phyloP scores from a whole-genome alignment of 2,797 vertebrate species.

The Tiaroga cobitis region DNA sequence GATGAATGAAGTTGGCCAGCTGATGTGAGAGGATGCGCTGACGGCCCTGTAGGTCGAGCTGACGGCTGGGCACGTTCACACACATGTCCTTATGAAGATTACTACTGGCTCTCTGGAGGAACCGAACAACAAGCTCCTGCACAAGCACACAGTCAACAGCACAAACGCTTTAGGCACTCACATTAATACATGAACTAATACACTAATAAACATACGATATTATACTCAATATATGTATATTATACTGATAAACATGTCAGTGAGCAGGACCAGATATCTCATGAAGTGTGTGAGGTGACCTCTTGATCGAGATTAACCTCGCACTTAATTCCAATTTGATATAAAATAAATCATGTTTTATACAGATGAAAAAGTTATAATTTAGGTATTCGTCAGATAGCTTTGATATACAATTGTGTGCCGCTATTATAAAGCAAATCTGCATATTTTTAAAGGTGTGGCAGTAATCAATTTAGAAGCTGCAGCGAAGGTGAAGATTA shows the following conservation, averaged over 20 bases:
- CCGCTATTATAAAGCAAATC: not conserved
- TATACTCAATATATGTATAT: not conserved
- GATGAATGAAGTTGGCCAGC: slow-evolving; percentile 87
- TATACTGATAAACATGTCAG: not conserved
- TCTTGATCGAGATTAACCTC: not conserved
- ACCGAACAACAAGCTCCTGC: slow-evolving; percentile 92
- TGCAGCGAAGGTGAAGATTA: too few relatives aligned
- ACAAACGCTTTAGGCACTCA: not conserved
- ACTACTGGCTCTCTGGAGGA: slow-evolving; percentile 88
- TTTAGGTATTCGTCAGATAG: not conserved
- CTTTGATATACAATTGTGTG: not conserved
- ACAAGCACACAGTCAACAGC: slow-evolving; percentile 1
- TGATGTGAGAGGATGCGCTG: slow-evolving; percentile 88
- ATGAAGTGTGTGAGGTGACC: not conserved
- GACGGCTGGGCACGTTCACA: slow-evolving; percentile 83
- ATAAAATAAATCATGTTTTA: not conserved
- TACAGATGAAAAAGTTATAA: not conserved
- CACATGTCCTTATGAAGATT: slow-evolving; percentile 88
- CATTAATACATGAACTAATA: not conserved
- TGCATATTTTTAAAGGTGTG: too few relatives aligned
- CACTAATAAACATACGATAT: too few relatives aligned
- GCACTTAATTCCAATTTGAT: not conserved
- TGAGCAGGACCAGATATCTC: not conserved
- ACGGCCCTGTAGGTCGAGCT: slow-evolving; percentile 81
- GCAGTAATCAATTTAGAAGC: too few relatives aligned